Conservation (phyloP, 2,888 invertebrate genomes). For the Eilema caniola region DNA sequence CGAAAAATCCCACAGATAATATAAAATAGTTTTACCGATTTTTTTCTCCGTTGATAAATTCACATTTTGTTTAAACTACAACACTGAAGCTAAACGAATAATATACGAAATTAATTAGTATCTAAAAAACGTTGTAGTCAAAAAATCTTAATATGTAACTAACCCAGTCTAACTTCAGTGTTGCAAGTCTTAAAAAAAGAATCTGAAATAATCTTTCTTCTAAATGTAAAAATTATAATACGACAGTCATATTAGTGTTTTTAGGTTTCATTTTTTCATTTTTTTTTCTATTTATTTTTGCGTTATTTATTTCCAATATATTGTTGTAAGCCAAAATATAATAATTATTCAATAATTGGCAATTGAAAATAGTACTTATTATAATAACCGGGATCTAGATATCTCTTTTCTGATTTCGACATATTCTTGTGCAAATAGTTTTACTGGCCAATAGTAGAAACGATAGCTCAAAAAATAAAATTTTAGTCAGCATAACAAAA, state of each 20-base stretch:
- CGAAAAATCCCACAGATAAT: neutral
- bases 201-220: conserved; percentile 26
- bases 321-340: conserved; percentile 42
- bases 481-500: conserved; percentile 27
- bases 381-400: conserved; percentile 31
- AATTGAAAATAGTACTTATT: conserved; percentile 53
- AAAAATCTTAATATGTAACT: conserved; percentile 31
- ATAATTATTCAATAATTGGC: conserved; percentile 44
- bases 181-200: conserved; percentile 36
- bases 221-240: conserved; percentile 38
- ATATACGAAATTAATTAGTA: conserved; percentile 38
- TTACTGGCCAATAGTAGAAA: neutral
- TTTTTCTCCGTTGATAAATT: conserved; percentile 9
- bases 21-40: conserved; percentile 11
- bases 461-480: neutral
- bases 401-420: conserved; percentile 35
- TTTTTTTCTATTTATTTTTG: conserved; percentile 45
- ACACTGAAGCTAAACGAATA: conserved; percentile 42
- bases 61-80: conserved; percentile 23
- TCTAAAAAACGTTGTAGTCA: conserved; percentile 48
- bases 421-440: conserved; percentile 36
- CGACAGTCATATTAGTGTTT: conserved; percentile 48
- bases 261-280: conserved; percentile 33
- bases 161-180: conserved; percentile 37
- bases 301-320: conserved; percentile 48